Conservation (phyloP, 2,113 vertebrate species). For the Strix aluco region DNA sequence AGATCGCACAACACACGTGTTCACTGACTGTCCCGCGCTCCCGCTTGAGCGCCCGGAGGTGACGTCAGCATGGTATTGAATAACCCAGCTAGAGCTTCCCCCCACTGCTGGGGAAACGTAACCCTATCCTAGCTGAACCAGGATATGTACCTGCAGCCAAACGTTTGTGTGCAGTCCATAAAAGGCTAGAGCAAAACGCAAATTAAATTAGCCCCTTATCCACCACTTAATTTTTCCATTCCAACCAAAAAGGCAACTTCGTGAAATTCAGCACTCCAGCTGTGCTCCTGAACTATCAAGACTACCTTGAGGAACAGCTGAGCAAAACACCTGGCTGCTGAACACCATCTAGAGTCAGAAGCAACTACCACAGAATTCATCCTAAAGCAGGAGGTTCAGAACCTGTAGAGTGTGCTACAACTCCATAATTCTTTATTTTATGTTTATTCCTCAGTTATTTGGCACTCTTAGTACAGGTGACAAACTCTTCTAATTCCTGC, state of each 20-base stretch:
- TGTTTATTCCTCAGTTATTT: neutral
- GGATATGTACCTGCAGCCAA: neutral
- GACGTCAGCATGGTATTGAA: no score
- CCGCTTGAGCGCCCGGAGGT: no score
- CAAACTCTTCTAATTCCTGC: neutral
- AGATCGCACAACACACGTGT: no score
- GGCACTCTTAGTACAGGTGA: neutral
- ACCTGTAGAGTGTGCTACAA: neutral
- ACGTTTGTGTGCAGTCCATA: neutral
- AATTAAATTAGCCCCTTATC: neutral
- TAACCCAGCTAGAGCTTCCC: no score
- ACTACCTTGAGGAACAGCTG: neutral
- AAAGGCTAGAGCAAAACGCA: neutral
- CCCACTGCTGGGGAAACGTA: no score
- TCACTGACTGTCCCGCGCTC: no score
- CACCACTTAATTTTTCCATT: neutral
- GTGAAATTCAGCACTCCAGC: neutral
- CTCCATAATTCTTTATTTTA: neutral
- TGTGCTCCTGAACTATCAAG: neutral
- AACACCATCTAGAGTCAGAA: neutral
- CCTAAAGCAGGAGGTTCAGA: neutral
- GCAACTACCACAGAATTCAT: neutral
- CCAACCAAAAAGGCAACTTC: neutral
- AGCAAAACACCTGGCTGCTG: neutral
- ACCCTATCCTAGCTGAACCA: no score